Conservation (phyloP, 1,140 invertebrate species). For the Camponotus floridanus region DNA sequence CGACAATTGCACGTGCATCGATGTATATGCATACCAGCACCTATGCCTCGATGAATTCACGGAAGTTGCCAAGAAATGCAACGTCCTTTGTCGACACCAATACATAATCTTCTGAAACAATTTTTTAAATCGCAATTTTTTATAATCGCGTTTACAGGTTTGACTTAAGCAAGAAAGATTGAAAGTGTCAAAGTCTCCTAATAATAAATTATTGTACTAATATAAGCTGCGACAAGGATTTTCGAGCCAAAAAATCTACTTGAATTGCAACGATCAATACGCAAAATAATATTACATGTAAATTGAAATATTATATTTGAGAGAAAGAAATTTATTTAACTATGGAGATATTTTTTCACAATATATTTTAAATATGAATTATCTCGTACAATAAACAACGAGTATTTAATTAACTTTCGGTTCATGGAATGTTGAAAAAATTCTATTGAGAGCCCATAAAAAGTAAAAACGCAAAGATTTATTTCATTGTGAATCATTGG, state of each 20-base stretch:
- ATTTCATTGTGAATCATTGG: not conserved
- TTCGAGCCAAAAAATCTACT: not conserved
- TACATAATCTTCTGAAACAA: constrained; percentile 12
- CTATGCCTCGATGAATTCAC: constrained; percentile 39
- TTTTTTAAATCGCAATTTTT: not conserved
- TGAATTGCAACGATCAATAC: not conserved
- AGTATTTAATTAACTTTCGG: not conserved
- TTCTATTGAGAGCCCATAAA: not conserved
- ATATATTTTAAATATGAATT: constrained; percentile 5
- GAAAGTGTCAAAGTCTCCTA: not conserved
- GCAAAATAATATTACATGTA: not conserved
- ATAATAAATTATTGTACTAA: not conserved
- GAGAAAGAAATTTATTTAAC: not conserved
- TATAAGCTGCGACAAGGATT: not conserved
- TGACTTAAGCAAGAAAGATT: not conserved
- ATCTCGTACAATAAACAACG: not conserved
- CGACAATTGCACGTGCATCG: constrained; percentile 44
- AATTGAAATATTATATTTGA: constrained; percentile 4
- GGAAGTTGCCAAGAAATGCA: constrained; percentile 51
- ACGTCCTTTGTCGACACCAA: constrained; percentile 35
- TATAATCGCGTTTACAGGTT: not conserved
- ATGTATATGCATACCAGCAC: constrained; percentile 30
- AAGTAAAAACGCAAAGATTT: not conserved
- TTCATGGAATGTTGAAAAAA: not conserved
- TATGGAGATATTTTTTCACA: not conserved